A percentile compares a stretch with the other conserved stretches of the same genome.
Evolutionary conservation across 37 sponge, comb jelly and placozoan species (phyloP).

Genomic region (Halisarca cf. caerulea): DNA sequence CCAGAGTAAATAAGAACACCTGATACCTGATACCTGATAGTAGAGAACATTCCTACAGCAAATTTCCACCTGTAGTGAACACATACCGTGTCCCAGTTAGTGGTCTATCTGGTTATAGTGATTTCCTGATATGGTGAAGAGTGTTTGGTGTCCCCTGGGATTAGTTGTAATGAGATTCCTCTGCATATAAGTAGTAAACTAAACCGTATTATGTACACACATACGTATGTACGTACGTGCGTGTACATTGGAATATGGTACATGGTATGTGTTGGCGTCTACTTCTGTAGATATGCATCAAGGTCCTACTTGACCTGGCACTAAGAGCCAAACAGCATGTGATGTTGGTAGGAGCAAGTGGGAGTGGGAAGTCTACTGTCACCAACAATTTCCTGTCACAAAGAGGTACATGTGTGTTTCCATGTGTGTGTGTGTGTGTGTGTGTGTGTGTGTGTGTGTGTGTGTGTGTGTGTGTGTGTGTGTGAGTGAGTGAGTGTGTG

Average conservation of each 20-base stretch:
- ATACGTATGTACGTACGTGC: neutral
- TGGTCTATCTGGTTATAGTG: no score
- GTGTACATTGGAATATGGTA: neutral
- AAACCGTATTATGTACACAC: neutral
- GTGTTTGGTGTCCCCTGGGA: no score
- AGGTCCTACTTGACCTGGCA: conserved; percentile 63
- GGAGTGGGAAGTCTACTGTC: conserved; percentile 57
- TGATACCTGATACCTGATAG: no score
- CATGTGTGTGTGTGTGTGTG: neutral
- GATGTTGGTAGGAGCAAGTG: conserved; percentile 55
- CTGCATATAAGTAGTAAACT: neutral
- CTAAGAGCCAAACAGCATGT: conserved; percentile 42
- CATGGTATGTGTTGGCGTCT: neutral
- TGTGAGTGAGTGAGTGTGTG: no score
- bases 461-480: no score
- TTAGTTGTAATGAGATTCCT: no score
- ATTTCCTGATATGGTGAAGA: neutral
- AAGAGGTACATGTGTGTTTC: conserved; percentile 53
- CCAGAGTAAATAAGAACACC: no score
- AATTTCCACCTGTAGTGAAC: no score
- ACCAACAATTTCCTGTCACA: conserved; percentile 60
- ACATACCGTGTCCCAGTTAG: no score
- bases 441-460: neutral
- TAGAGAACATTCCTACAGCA: no score
- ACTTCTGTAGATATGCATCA: conserved; percentile 41